Evolutionary conservation across 2,888 invertebrate species (phyloP).

Genomic region (Silvanus unidentatus): DNA sequence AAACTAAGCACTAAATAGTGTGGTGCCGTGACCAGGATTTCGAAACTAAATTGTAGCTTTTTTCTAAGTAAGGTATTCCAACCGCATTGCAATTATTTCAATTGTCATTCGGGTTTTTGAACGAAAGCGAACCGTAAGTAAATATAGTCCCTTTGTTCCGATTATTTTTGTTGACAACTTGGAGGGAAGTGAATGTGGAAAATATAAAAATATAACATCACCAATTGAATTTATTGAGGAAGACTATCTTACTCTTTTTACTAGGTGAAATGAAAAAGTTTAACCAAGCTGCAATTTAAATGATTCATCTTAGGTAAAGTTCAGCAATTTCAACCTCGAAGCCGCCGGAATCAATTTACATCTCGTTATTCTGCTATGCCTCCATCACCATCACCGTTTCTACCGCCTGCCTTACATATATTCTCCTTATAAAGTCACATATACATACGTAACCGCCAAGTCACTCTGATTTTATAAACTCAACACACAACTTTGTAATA

Average conservation of each 20-base stretch:
- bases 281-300: constrained; percentile 42
- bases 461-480: constrained; percentile 14
- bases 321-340: constrained; percentile 43
- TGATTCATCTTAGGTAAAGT: constrained; percentile 45
- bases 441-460: constrained; percentile 2
- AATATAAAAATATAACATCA: background rate
- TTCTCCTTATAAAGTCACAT: too few relatives aligned
- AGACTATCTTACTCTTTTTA: constrained; percentile 7
- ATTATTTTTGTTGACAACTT: too few relatives aligned
- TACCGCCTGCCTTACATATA: constrained; percentile 7
- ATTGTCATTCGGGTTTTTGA: too few relatives aligned
- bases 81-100: too few relatives aligned
- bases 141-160: too few relatives aligned
- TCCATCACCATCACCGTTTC: constrained; percentile 14
- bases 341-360: constrained; percentile 46
- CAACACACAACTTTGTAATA: background rate
- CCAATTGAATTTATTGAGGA: constrained; percentile 6
- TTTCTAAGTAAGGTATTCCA: too few relatives aligned
- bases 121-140: too few relatives aligned
- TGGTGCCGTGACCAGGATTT: too few relatives aligned
- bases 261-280: constrained; percentile 27
- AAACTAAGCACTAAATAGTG: too few relatives aligned
- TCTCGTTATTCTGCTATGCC: constrained; percentile 41
- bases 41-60: too few relatives aligned
- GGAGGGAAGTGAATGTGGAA: background rate